Percentiles rank a stretch among this genome's conserved stretches.
phyloP scores from a whole-genome alignment of 1,140 invertebrate genomes.

The Sycobia sp. region DNA sequence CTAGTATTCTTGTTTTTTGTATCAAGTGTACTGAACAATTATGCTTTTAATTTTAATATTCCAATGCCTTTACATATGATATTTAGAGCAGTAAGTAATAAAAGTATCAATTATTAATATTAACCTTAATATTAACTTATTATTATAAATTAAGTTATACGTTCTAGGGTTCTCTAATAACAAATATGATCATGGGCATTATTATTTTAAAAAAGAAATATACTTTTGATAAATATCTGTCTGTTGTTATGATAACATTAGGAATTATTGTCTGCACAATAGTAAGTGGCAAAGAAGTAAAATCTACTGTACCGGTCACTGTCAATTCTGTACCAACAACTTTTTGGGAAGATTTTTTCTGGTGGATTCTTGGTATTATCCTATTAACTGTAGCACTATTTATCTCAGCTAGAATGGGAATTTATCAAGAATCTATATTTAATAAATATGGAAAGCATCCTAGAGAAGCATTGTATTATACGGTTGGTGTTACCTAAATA shows the following conservation, averaged over 20 bases:
- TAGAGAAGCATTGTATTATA: conserved; percentile 92
- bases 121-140: neutral
- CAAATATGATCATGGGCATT: conserved; percentile 95
- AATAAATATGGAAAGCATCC: conserved; percentile 90
- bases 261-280: conserved; percentile 93
- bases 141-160: conserved; percentile 4
- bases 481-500: conserved; percentile 60
- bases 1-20: conserved; percentile 92
- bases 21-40: conserved; percentile 93
- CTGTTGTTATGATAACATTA: conserved; percentile 89
- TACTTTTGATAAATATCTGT: conserved; percentile 83
- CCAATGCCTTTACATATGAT: conserved; percentile 99
- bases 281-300: conserved; percentile 77
- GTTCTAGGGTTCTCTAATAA: conserved; percentile 90
- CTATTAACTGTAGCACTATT: conserved; percentile 89
- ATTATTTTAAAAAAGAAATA: conserved; percentile 88
- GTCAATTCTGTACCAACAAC: conserved; percentile 45
- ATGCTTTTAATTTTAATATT: conserved; percentile 95
- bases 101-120: neutral
- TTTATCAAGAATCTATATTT: conserved; percentile 93
- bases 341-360: conserved; percentile 70
- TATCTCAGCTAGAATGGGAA: conserved; percentile 93
- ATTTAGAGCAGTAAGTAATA: conserved; percentile 84
- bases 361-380: conserved; percentile 83
- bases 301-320: conserved; percentile 46